phyloP scores from a whole-genome alignment of 2,888 invertebrate species.

The Autographa pulchrina region DNA sequence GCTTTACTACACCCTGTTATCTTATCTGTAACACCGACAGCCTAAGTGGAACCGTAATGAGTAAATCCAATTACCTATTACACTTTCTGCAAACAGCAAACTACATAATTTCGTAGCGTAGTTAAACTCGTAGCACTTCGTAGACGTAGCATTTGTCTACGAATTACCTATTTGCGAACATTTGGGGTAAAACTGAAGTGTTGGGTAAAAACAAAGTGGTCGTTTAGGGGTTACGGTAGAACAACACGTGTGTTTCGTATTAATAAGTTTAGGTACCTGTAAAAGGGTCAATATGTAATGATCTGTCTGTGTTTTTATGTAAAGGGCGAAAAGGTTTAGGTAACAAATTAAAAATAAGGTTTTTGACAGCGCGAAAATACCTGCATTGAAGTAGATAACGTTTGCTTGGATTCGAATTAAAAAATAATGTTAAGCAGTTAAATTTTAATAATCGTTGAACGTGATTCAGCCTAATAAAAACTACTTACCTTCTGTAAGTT shows the following conservation, averaged over 20 bases:
- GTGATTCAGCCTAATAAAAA: too few species aligned
- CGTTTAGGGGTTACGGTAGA: constrained; percentile 22
- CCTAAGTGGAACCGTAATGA: constrained; percentile 1
- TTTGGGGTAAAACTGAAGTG: constrained; percentile 11
- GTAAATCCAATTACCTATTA: constrained; percentile 6
- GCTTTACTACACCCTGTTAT: neutral
- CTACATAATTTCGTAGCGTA: constrained; percentile 36
- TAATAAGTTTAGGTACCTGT: constrained; percentile 25
- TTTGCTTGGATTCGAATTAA: neutral
- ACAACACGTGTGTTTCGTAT: constrained; percentile 14
- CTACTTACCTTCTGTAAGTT: too few species aligned
- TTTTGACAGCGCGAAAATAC: neutral
- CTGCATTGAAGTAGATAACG: neutral
- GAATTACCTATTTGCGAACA: constrained; percentile 29
- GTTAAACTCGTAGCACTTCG: constrained; percentile 36
- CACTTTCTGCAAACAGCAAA: constrained; percentile 18
- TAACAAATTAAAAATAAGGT: neutral
- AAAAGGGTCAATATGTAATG: constrained; percentile 39
- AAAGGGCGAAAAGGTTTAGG: neutral
- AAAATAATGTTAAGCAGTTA: too few species aligned
- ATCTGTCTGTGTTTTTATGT: constrained; percentile 27
- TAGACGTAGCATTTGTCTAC: constrained; percentile 44
- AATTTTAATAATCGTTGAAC: too few species aligned
- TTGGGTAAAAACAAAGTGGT: constrained; percentile 13
- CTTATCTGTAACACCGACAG: neutral